phyloP scores from a whole-genome alignment of 2,113 vertebrate species.

The Globicephala melas region DNA sequence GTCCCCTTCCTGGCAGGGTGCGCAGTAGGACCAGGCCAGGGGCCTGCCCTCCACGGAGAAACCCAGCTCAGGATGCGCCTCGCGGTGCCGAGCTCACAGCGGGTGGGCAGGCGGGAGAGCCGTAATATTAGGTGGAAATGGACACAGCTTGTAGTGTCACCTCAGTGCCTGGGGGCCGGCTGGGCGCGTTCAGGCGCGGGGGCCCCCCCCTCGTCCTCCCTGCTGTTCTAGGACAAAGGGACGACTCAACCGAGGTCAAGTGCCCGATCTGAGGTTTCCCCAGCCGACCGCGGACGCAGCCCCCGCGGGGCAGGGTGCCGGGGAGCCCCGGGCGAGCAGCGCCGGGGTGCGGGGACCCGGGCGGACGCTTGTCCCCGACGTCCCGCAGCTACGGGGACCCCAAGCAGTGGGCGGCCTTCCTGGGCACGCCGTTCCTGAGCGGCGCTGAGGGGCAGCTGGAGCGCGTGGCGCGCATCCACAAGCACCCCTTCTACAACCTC shows the following conservation, averaged over 20 bases:
- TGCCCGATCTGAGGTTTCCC: background rate
- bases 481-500: conserved; percentile 91
- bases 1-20: background rate
- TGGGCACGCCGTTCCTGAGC: conserved; percentile 90
- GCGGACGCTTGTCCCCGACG: background rate
- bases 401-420: conserved; percentile 89
- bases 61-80: no score
- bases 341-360: accelerated
- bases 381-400: conserved; percentile 84
- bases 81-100: accelerated
- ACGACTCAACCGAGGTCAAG: background rate
- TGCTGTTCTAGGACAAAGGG: background rate
- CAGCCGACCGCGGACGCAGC: background rate
- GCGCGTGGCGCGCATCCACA: conserved; percentile 88
- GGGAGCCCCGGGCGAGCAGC: background rate
- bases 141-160: no score
- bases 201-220: background rate
- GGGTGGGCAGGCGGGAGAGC: background rate
- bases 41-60: background rate
- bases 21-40: background rate
- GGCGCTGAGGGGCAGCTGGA: conserved; percentile 86
- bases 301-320: background rate
- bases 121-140: no score
- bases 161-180: background rate
- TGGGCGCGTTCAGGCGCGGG: background rate